Evolutionary conservation across 1,140 invertebrate species (phyloP).

Genomic region (Subanguina moxae): DNA sequence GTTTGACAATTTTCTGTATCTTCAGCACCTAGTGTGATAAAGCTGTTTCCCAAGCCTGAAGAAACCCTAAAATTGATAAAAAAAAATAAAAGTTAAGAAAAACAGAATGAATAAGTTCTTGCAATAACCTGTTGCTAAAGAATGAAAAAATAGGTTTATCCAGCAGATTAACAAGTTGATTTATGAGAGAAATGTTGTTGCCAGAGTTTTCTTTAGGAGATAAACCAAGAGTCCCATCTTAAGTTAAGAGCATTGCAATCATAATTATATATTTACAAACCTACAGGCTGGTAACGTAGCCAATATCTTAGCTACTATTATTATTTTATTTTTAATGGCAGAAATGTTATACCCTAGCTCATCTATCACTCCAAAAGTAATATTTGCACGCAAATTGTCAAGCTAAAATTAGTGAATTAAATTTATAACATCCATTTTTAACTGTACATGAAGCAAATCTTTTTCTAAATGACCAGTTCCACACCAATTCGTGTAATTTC

Average conservation of each 20-base stretch:
- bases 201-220: neutral
- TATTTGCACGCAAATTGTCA: neutral
- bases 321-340: no score
- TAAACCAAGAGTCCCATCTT: neutral
- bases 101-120: no score
- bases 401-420: neutral
- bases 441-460: neutral
- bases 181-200: neutral
- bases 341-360: neutral
- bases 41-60: no score
- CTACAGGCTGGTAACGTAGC: neutral
- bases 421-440: neutral
- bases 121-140: neutral
- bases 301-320: neutral
- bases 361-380: neutral
- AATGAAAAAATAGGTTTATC: neutral
- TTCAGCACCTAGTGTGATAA: no score
- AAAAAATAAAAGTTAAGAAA: no score
- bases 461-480: neutral
- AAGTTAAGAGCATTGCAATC: no score
- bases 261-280: no score
- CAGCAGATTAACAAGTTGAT: neutral
- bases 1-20: no score
- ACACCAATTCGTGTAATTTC: constrained; percentile 1
- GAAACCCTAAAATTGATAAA: no score